Evolutionary conservation across 2,113 vertebrate genomes (phyloP), one percentile per base, ranked within the genome.

Genomic region (Pantherophis guttatus): DNA sequence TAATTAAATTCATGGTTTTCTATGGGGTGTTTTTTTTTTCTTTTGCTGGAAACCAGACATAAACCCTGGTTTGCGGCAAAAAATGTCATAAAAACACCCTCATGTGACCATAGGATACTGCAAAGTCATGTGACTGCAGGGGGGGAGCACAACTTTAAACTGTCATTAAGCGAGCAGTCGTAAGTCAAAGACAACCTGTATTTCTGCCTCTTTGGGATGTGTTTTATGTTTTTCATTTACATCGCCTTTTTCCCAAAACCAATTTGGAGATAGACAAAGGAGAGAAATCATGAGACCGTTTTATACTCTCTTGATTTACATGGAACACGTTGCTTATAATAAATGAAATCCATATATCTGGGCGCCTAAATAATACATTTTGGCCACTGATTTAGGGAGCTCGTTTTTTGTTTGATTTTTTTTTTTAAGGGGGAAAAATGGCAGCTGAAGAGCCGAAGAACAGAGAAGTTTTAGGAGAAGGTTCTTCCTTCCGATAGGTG

Each of bases 151-250:
- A 24, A 59, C 54, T 55, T 55, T 55, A 55, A 55, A 55, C 7
- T 2, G 21, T 23, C 57, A 24, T 59, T 24, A 59, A 23, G 57
- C 21, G 8, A 59, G 21, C 57, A 24, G 57, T 59, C 8, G 0
- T 59, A 59, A 59, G 21, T 59, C 57, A 59, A 59, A 24, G 57
- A 24, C 57, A 59, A 59, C 8, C 57, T 24, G 7, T 59, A 59
- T 59, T 92, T 88, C 94, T 93, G 39, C 15, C 95, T 93, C 96
- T 96, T 96, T 95, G 88, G 95, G 54, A 94, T 88, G 26, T 75
- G 95, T 94, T 96, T 88, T 92, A 75, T 0, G 0, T 75, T 92
- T 94, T 92, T 39, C 39, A 58, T 86, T 59, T 44, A 94, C 89
- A 91, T 93, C 86, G 96, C 92, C 62, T 48, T 70, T 85, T 50